Base-by-base conservation (phyloP, 2,888 invertebrate species). In the Antheraea yamamai region DNA sequence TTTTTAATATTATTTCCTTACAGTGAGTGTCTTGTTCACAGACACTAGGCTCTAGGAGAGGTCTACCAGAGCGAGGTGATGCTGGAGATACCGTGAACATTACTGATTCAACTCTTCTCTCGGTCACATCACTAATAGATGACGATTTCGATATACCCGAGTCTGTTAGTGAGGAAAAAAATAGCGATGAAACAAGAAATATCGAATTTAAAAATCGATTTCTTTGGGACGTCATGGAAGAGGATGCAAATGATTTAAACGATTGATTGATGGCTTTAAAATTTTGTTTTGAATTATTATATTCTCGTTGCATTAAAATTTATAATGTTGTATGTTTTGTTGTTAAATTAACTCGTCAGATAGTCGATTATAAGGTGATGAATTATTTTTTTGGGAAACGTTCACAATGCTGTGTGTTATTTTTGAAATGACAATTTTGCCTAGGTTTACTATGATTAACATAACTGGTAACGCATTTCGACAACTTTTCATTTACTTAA, bases 91-190 rank as follows among this genome's bases (percentile, higher is more conserved):
- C 88, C 0, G 82, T 88, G 75, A 89, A 88, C 78, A 82, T 88
- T 12, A 88, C 86, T 6, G 92, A 92, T 61, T 87, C 93, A 0
- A 88, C 91, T 0, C 78, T 93, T 0, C 83, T 93, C 6, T 93
- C 93, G 0, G 82, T 92, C 61, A 89, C 93, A n/a, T 92, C 93
- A 75, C 81, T 94, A 0, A 79, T 91, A 0, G 92, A 92, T 23
- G 91, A 91, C 1, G 91, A 92, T 51, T 30, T 84, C 0, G 89
- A 89, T 1, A 73, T 84, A 2, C 51, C 82, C 0, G 88, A 87
- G 14, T 71, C 78, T 7, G 26, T 58, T 2, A 78, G 70, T 2
- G 84, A 83, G 0, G 86, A 83, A 0, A 82, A 81, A 23, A 76
- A 77, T 18, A 20, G 75, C 4, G 86, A 87, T 35, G 84, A 87